Evolutionary conservation across 1,140 invertebrate genomes (phyloP), one percentile per base, ranked within the genome.

Genomic region (Dinothrombium tinctorium): DNA sequence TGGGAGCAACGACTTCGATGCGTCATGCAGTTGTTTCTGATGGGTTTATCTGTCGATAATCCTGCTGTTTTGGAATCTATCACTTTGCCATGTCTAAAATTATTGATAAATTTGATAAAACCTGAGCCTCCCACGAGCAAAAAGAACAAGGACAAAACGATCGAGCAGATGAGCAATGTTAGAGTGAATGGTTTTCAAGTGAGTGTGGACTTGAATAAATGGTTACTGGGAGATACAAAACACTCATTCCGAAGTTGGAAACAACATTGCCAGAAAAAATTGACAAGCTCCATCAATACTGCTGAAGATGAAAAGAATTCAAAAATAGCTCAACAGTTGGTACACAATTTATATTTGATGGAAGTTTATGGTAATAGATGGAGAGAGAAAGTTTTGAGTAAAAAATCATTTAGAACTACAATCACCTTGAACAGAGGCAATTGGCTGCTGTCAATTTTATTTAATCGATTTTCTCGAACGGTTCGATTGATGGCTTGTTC

Each of bases 1-100:
- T 95, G 87, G 87, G 86, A 94, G 57, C 73, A 78, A 41, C 77
- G 87, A 53, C 59, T 94, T 0, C 71, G 56, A 36, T 82, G 80
- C 53, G 76, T 92, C 17, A 76, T 94, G 63, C 68, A 74, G 40
- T 55, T 89, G 21, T 86, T 84, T 52, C 54, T 81, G 31, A 71
- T 76, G 61, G 73, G 58, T 67, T 40, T 80, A 64, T 69, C 73
- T 49, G 71, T 65, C 0, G 69, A 68, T 44, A 74, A 67, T 54
- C 72, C 78, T 2, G 65, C 72, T 11, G 71, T 81, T 0, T 73
- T 77, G 63, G 74, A 80, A 49, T 70, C 68, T 31, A 66, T 80
- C 1, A 73, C 74, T 32, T 54, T 82, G 40, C 82, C 82, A 0
- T 87, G 81, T 54, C 57, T 87, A 3, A 73, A 78, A 48, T 84